These are phyloP conservation scores for Adelphocoris suturalis DNA, from an alignment of 2,888 invertebrate species.

Conservation along the genomic window DNA sequence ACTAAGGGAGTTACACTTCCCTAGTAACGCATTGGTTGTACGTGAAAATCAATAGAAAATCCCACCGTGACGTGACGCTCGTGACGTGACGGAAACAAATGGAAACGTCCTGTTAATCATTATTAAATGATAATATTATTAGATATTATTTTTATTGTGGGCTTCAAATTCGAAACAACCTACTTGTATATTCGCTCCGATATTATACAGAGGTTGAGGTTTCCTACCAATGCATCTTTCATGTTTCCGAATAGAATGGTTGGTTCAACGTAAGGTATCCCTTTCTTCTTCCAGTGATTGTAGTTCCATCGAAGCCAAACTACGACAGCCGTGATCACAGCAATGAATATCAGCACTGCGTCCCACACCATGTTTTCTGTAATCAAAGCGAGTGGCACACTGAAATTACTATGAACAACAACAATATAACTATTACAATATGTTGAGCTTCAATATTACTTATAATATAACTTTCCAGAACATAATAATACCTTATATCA, in stretches of 20 bases:
- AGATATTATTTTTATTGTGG: too few species aligned
- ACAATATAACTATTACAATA: not conserved
- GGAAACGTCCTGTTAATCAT: too few species aligned
- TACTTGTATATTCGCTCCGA: slow-evolving; percentile 51
- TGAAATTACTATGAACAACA: not conserved
- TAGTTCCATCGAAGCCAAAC: slow-evolving; percentile 63
- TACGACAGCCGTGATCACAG: slow-evolving; percentile 49
- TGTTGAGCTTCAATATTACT: too few species aligned
- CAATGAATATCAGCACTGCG: slow-evolving; percentile 56
- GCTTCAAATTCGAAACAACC: too few species aligned
- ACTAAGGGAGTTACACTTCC: too few species aligned
- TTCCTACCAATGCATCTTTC: slow-evolving; percentile 31
- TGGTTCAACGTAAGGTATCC: slow-evolving; percentile 59
- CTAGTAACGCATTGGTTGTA: too few species aligned
- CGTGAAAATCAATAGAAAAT: too few species aligned
- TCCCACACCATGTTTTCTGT: slow-evolving; percentile 14
- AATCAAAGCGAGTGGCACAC: not conserved
- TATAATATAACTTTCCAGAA: too few species aligned
- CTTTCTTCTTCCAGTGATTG: slow-evolving; percentile 62
- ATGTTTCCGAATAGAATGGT: slow-evolving; percentile 34
- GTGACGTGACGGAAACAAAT: too few species aligned
- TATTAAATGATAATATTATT: too few species aligned
- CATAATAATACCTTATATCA: too few species aligned
- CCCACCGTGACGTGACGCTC: too few species aligned
- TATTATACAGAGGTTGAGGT: not conserved